Evolutionary conservation across 2,797 vertebrate genomes (phyloP).

Genomic region (Leptatherina wallacei): DNA sequence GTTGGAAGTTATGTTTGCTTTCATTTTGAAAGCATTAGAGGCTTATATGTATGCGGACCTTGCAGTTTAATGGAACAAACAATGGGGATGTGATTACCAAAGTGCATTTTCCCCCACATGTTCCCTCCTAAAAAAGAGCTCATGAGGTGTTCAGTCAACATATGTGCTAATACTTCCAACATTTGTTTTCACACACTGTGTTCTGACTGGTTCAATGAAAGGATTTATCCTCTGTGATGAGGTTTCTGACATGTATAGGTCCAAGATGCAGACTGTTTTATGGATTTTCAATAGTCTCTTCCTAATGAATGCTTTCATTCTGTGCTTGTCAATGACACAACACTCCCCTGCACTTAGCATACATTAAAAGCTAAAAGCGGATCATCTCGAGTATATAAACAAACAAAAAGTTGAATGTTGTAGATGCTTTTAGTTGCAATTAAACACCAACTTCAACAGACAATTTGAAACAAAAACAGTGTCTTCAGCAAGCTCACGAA

Average conservation of each 20-base stretch:
- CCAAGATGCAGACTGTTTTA: constrained; percentile 48
- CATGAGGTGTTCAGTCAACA: constrained; percentile 9
- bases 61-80: constrained; percentile 66
- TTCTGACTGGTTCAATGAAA: constrained; percentile 55
- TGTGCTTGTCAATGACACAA: constrained; percentile 54
- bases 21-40: constrained; percentile 74
- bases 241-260: constrained; percentile 52
- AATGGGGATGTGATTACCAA: constrained; percentile 40
- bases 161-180: constrained; percentile 9
- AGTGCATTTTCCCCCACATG: constrained; percentile 16
- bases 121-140: constrained; percentile 12
- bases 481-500: constrained; percentile 43
- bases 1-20: constrained; percentile 68
- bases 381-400: constrained; percentile 40
- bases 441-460: constrained; percentile 18
- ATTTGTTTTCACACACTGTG: constrained; percentile 50
- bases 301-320: constrained; percentile 67
- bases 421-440: constrained; percentile 33
- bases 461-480: constrained; percentile 27
- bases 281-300: constrained; percentile 71
- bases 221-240: constrained; percentile 54
- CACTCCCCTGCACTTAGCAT: constrained; percentile 49
- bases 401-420: background rate
- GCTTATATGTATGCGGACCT: constrained; percentile 47
- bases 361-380: constrained; percentile 39